phyloP scores from a whole-genome alignment of 1,140 invertebrate genomes.

The Bombus cullumanus region DNA sequence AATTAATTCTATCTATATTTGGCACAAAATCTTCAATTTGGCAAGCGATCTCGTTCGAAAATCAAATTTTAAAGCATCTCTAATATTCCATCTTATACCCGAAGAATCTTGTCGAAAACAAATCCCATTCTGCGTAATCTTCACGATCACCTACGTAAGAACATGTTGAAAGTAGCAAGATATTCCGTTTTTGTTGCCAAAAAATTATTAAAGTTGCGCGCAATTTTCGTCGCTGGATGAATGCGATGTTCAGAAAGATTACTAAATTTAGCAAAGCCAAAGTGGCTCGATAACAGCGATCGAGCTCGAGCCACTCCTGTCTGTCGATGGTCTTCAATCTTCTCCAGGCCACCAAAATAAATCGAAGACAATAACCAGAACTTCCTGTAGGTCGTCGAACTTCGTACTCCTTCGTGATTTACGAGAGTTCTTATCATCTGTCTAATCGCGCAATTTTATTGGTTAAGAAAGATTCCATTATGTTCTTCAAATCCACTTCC shows the following conservation, averaged over 20 bases:
- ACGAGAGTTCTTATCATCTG: not conserved
- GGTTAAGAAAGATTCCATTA: not conserved
- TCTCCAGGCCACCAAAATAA: constrained; percentile 8
- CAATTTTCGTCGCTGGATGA: not conserved
- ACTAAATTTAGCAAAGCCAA: constrained; percentile 26
- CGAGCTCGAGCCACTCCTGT: not conserved
- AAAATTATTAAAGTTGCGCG: constrained; percentile 5
- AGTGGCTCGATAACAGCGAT: not conserved
- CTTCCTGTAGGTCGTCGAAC: not conserved
- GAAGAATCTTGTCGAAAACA: not conserved
- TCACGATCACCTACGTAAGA: no score
- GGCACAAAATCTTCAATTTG: no score
- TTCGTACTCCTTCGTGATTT: not conserved
- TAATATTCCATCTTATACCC: not conserved
- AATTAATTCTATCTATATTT: no score
- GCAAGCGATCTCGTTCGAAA: not conserved
- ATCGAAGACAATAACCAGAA: constrained; percentile 17
- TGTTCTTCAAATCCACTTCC: no score
- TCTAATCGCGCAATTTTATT: not conserved
- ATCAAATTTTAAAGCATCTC: not conserved
- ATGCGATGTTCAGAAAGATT: not conserved
- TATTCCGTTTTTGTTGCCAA: not conserved
- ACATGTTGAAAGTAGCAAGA: no score
- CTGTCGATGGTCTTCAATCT: not conserved
- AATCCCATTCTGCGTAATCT: no score